Evolutionary conservation across 2,888 invertebrate genomes (phyloP).

Genomic region (Lydus trimaculatus): DNA sequence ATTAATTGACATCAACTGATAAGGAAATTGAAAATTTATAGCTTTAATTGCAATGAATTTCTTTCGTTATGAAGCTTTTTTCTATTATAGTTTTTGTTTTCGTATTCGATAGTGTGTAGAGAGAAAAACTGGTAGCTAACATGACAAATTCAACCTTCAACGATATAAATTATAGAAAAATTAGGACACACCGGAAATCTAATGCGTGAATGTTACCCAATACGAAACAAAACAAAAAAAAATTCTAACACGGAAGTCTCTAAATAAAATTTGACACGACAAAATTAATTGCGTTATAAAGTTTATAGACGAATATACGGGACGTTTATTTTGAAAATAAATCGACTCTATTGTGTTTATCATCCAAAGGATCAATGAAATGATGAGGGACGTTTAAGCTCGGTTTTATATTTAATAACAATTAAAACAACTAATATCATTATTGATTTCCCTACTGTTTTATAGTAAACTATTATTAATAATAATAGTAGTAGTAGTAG

Average conservation of each 20-base stretch:
- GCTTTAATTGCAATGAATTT: neutral
- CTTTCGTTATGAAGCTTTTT: neutral
- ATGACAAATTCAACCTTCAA: neutral
- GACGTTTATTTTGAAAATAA: constrained; percentile 1
- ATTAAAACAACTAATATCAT: neutral
- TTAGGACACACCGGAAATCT: neutral
- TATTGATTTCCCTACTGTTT: neutral
- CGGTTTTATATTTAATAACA: no score
- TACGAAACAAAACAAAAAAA: neutral
- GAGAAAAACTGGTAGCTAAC: neutral
- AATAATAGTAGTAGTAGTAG: no score
- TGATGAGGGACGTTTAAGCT: no score
- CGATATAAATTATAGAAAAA: neutral
- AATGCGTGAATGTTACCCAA: neutral
- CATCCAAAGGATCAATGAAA: no score
- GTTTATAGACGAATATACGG: neutral
- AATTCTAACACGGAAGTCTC: neutral
- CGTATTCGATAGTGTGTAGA: no score
- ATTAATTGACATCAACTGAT: neutral
- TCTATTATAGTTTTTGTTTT: no score
- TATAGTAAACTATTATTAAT: no score
- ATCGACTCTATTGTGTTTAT: neutral
- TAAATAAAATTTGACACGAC: neutral
- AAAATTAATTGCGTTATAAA: neutral
- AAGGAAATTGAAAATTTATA: neutral